These are phyloP conservation scores for Leptopterna dolabrata DNA, from an alignment of 2,888 invertebrate species.

Conservation along the genomic window DNA sequence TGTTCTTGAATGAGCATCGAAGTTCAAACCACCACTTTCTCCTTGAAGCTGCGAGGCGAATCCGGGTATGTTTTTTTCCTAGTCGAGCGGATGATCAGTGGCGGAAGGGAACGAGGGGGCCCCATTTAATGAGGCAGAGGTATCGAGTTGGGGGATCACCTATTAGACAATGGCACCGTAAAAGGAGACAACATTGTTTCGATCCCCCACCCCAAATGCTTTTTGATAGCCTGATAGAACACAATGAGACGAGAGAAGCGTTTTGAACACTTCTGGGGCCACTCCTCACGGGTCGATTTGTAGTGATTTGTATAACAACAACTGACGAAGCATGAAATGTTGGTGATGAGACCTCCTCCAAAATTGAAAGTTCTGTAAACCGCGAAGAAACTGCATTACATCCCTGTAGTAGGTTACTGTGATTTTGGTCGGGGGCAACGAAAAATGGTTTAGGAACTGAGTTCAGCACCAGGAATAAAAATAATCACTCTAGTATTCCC, in stretches of 20 bases:
- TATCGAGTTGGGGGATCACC: slow-evolving; percentile 8
- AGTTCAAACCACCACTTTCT: slow-evolving; percentile 13
- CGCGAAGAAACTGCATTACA: too few species aligned
- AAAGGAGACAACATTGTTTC: slow-evolving; percentile 10
- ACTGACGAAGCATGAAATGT: too few species aligned
- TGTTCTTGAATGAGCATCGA: neutral
- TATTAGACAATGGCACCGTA: slow-evolving; percentile 26
- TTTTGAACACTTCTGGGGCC: neutral
- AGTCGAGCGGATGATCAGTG: slow-evolving; percentile 5
- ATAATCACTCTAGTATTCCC: too few species aligned
- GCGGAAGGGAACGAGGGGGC: neutral
- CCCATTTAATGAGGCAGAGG: neutral
- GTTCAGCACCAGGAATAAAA: too few species aligned
- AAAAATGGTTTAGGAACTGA: too few species aligned
- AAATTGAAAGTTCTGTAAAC: too few species aligned
- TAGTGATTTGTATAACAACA: too few species aligned
- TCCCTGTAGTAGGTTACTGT: too few species aligned
- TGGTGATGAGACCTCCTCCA: too few species aligned
- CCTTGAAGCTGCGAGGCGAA: neutral
- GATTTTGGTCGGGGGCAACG: too few species aligned
- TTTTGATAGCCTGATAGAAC: neutral
- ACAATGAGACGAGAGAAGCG: neutral
- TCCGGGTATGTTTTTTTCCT: slow-evolving; percentile 13
- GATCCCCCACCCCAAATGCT: neutral
- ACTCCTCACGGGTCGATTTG: neutral